Evolutionary conservation across 2,113 vertebrate genomes (phyloP), one percentile per base, ranked within the genome.

Genomic region (Argyrosomus japonicus): DNA sequence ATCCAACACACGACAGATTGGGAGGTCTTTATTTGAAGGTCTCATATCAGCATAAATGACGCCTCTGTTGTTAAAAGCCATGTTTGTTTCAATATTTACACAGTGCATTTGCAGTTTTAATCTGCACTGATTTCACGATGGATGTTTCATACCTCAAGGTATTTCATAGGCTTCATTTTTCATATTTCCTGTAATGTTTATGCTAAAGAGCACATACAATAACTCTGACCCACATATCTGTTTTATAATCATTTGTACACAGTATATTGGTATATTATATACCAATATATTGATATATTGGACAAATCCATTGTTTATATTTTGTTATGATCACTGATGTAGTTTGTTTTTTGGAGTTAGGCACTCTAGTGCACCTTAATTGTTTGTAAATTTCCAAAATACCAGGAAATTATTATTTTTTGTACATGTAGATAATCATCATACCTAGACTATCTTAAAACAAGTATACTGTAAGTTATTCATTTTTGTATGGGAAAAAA

Each of bases 301-400:
- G 79, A 86, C 48, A 73, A 32, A 75, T 77, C 40, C 25, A 71
- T 77, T 84, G 81, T 82, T 81, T 76, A 48, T 85, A 69, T 83
- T 74, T 80, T 76, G 57, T 77, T 77, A 51, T 72, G 87, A 89
- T 85, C 78, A 81, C 69, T 85, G 75, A 85, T 85, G 70, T 88
- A 75, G 84, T 75, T 45, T 23, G 63, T 29, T 79, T 85, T 72
- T 80, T 48, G n/a, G 72, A 61, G 60, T 82, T 76, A 80, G 73
- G 90, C 91, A 92, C 81, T 91, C 57, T 53, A 90, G 90, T 92
- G 93, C 93, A 94, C 95, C 94, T 95, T 95, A 93, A 91, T 89
- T 91, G 80, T 89, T 84, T 89, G 75, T 88, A 78, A 70, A 82
- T 91, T 85, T 92, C 91, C 84, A 89, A 88, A 92, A 89, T 87